Conservation (phyloP, 2,888 invertebrate species). For the Monoplex corrugatus region DNA sequence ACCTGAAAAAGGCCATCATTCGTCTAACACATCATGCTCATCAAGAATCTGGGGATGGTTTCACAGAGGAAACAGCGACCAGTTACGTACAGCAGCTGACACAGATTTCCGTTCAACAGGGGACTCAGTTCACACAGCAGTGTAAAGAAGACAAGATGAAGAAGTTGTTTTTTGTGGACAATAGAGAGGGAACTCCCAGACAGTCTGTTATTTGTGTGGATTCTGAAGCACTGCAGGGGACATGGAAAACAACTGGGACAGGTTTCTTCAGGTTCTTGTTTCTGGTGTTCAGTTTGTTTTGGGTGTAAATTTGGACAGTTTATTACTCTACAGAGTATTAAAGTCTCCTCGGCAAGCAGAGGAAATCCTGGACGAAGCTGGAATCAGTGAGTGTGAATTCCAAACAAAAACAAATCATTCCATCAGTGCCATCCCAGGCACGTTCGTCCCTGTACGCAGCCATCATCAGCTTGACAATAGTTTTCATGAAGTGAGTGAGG, state of each 20-base stretch:
- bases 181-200: background rate
- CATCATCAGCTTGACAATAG: conserved; percentile 59
- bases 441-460: conserved; percentile 56
- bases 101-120: background rate
- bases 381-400: background rate
- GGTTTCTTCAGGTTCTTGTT: conserved; percentile 8
- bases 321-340: background rate
- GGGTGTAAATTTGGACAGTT: background rate
- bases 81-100: background rate
- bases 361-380: background rate
- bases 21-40: conserved; percentile 9
- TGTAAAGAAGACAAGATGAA: background rate
- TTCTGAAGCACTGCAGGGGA: background rate
- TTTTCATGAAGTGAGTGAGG: conserved; percentile 55
- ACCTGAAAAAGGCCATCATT: background rate
- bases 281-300: conserved; percentile 40
- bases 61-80: background rate
- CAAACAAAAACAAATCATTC: background rate
- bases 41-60: background rate
- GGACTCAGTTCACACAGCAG: background rate
- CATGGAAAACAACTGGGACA: background rate
- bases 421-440: conserved; percentile 56
- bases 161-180: background rate
- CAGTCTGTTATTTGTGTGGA: conserved; percentile 15
- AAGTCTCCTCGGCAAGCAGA: background rate